Evolutionary conservation across 1,140 invertebrate species (phyloP), one percentile per base, ranked within the genome.

Genomic region (Bombus sibiricus): DNA sequence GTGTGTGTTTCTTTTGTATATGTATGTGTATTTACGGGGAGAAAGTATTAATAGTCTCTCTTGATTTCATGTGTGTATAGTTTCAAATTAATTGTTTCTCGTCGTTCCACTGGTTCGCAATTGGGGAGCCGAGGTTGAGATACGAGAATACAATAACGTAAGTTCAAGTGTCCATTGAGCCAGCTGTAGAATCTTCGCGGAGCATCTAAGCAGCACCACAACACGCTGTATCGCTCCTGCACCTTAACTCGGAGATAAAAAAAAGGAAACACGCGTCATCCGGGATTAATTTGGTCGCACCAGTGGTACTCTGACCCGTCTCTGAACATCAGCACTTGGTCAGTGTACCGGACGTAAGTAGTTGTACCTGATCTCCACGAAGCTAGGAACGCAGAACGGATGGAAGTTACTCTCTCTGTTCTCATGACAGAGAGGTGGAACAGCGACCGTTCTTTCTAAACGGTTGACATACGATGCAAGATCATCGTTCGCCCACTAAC

Each of bases 341-440:
- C 74, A 77, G 74, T 32, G 77, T 77, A 85, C 84, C 84, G 78
- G 84, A 85, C 84, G 77, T 85, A 80, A 85, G 39, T 87, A 79
- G 53, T 83, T 71, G 47, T 85, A 85, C 68, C 86, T 71, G 47
- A 80, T 81, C 85, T 88, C 79, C 85, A 82, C 79, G 64, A 86
- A 88, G 80, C 79, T 88, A 88, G 87, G 87, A 88, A 88, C 88
- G 88, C 85, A 87, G 88, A 89, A 87, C 86, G 86, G 80, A 85
- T 87, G 76, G 86, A 79, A 41, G 79, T 86, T 62, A 62, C 39
- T n/a, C 43, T 41, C 74, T 64, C 74, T 78, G 57, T 57, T 72
- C 2, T 83, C 85, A 78, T 59, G 47, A 47, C 74, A 77, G 68
- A 57, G 66, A 74, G 81, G 76, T 41, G 64, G 68, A 85, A 77